phyloP scores from a whole-genome alignment of 2,888 invertebrate species.

The Aleiodes testaceus region DNA sequence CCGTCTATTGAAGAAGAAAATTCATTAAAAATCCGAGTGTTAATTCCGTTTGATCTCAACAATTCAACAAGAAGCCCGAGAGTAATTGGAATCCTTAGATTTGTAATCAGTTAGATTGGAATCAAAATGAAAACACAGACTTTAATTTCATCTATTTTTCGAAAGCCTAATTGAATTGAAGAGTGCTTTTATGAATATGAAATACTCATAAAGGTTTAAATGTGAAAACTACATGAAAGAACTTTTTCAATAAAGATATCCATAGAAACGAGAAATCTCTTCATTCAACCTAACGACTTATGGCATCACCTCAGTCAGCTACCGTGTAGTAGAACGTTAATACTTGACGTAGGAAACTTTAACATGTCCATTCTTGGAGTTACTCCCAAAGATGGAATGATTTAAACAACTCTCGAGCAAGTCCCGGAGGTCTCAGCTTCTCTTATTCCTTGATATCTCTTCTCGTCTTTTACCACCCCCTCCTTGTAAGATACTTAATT shows the following conservation, averaged over 20 bases:
- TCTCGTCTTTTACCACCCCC: constrained; percentile 39
- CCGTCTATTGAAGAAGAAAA: neutral
- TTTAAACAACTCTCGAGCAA: constrained; percentile 1
- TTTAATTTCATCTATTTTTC: constrained; percentile 2
- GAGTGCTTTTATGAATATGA: no score
- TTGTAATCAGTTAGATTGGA: constrained; percentile 26
- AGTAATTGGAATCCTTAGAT: constrained; percentile 23
- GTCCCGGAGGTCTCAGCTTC: constrained; percentile 8
- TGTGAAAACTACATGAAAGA: no score
- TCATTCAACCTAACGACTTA: no score
- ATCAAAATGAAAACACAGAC: constrained; percentile 24
- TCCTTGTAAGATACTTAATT: constrained; percentile 64
- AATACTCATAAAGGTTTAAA: no score
- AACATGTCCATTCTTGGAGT: neutral
- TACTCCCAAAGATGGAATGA: constrained; percentile 6
- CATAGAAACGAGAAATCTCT: no score
- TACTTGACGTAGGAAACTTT: no score
- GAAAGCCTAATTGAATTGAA: neutral
- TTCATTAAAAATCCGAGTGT: constrained; percentile 20
- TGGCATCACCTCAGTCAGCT: no score
- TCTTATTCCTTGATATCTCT: constrained; percentile 20
- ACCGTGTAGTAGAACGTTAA: no score
- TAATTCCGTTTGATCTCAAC: constrained; percentile 13
- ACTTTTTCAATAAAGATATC: no score
- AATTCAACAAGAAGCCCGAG: neutral